Conservation (phyloP, 2,888 invertebrate species). For the Drosophila quinaria region DNA sequence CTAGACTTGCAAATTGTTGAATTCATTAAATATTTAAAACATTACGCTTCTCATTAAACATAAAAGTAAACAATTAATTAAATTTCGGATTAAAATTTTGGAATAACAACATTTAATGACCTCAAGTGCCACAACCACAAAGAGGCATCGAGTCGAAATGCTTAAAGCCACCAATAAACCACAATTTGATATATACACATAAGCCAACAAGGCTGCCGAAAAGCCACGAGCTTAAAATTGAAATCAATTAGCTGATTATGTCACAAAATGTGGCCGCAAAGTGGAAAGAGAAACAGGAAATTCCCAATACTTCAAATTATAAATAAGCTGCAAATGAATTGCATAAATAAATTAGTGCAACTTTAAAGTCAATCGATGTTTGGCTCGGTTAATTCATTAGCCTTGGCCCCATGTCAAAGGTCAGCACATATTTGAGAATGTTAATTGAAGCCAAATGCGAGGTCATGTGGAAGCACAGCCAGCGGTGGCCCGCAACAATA, state of each 20-base stretch:
- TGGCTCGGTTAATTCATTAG: slow-evolving; percentile 16
- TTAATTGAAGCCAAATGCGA: slow-evolving; percentile 34
- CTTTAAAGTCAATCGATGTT: slow-evolving; percentile 5
- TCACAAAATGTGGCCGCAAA: slow-evolving; percentile 52
- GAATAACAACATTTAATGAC: slow-evolving; percentile 6
- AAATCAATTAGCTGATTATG: slow-evolving; percentile 81
- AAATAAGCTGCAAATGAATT: slow-evolving; percentile 1
- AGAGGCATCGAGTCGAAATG: slow-evolving; percentile 44
- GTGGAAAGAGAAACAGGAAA: slow-evolving; percentile 21
- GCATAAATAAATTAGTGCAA: neutral
- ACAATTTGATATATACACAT: slow-evolving; percentile 49
- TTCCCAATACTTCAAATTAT: slow-evolving; percentile 7
- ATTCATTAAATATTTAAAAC: neutral
- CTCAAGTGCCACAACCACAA: slow-evolving; percentile 44
- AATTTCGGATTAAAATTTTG: neutral
- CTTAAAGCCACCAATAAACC: slow-evolving; percentile 56
- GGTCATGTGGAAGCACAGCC: slow-evolving; percentile 1
- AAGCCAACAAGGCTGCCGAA: slow-evolving; percentile 36
- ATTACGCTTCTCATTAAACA: neutral
- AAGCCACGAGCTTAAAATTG: slow-evolving; percentile 63
- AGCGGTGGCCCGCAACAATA: slow-evolving; percentile 22
- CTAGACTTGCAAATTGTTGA: too few species aligned
- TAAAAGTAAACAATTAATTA: too few species aligned
- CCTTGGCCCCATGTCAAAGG: slow-evolving; percentile 10
- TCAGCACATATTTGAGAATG: slow-evolving; percentile 32